Conservation (phyloP, 2,113 vertebrate species). For the Notechis scutatus region DNA sequence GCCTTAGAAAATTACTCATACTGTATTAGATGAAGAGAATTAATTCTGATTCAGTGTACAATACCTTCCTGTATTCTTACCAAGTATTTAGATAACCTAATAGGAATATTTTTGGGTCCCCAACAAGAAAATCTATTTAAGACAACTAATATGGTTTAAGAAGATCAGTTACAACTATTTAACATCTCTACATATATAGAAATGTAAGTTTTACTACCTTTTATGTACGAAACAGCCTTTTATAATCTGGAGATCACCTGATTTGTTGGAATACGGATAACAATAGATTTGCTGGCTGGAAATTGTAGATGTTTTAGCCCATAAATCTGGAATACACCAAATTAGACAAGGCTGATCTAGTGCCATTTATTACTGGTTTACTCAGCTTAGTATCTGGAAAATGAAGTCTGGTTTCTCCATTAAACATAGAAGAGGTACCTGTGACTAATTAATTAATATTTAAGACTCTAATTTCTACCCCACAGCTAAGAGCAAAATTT, state of each 20-base stretch:
- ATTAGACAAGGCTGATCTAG: background rate
- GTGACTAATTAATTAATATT: conserved; percentile 13
- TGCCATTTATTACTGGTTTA: background rate
- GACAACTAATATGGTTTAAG: background rate
- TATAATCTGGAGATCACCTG: background rate
- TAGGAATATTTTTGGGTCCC: background rate
- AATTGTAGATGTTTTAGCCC: background rate
- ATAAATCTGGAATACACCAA: background rate
- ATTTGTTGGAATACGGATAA: background rate
- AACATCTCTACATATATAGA: background rate
- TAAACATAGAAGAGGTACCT: conserved; percentile 21
- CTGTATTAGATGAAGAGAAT: background rate
- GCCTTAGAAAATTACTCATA: background rate
- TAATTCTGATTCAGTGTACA: background rate
- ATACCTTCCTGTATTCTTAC: background rate
- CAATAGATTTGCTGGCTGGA: background rate
- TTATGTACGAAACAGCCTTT: background rate
- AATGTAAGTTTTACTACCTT: background rate
- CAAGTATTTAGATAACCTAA: background rate
- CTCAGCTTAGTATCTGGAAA: conserved; percentile 2
- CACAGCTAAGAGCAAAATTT: conserved; percentile 53
- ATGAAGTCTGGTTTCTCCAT: background rate
- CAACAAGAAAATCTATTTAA: background rate
- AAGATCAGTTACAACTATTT: background rate
- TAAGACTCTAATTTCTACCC: conserved; percentile 39